phyloP scores from a whole-genome alignment of 1,140 invertebrate genomes.

The Heliconius himera region DNA sequence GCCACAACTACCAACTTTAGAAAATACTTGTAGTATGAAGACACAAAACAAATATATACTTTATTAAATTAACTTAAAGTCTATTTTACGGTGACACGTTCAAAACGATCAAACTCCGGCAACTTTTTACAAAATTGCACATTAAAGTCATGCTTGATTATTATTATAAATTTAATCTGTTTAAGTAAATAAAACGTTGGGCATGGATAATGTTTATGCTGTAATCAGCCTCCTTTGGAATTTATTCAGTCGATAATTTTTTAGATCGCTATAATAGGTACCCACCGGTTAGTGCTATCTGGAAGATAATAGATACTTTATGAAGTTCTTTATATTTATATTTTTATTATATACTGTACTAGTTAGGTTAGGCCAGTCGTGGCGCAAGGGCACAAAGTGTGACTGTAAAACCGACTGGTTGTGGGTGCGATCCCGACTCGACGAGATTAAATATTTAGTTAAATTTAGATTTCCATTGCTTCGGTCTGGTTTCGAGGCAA shows the following conservation, averaged over 20 bases:
- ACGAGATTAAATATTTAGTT: no score
- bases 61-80: not conserved
- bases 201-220: not conserved
- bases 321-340: no score
- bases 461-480: no score
- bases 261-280: not conserved
- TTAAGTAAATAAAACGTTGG: slow-evolving; percentile 15
- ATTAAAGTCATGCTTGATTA: slow-evolving; percentile 43
- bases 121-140: slow-evolving; percentile 50
- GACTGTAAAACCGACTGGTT: no score
- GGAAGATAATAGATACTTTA: not conserved
- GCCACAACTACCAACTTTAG: slow-evolving; percentile 32
- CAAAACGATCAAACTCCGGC: slow-evolving; percentile 10
- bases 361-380: no score
- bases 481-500: no score
- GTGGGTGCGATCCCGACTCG: no score
- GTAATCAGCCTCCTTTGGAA: not conserved
- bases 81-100: slow-evolving; percentile 3
- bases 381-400: no score
- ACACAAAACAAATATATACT: slow-evolving; percentile 22
- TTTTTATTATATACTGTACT: no score
- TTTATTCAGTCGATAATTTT: not conserved
- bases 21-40: slow-evolving; percentile 2
- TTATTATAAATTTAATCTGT: slow-evolving; percentile 45
- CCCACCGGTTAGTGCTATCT: not conserved